Evolutionary conservation across 2,888 invertebrate genomes (phyloP), one percentile per base, ranked within the genome.

Genomic region (Agrotis exclamationis): DNA sequence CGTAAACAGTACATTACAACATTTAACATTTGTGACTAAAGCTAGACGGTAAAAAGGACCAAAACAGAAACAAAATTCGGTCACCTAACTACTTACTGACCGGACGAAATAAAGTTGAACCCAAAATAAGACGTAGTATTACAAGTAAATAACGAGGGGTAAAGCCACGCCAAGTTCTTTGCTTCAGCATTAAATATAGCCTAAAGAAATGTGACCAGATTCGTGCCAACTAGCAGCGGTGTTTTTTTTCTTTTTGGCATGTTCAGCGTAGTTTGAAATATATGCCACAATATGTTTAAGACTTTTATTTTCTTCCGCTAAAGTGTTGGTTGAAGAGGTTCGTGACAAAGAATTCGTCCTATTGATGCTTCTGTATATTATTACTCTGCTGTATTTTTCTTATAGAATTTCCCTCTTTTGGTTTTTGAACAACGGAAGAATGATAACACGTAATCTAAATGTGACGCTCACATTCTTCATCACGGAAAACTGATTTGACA

Each of bases 81-180:
- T 53, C 62, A 56, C 50, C 56, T 28, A 39, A 13, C 51, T 58
- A 63, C 39, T 39, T 24, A 58, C 54, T 65, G 79, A 66, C 71
- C 65, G 18, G 47, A 71, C 39, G 28, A 60, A 56, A 64, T 62
- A 59, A 47, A 66, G 59, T 50, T 67, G 33, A 50, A 47, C 64
- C n/a, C 50, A 62, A 74, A 82, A 62, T 79, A 79, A 83, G 83
- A 67, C 47, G 20, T 70, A 80, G 66, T 66, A 56, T 74, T 79
- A 80, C 69, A 74, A 80, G 53, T 80, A 84, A 80, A 80, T 80
- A 76, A 80, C 63, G 80, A 80, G 70, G n/a, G 28, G 47, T 44
- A 33, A 45, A 54, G 47, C 22, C 51, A 50, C 76, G 80, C 84
- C 80, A 84, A 80, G 82, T 80, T 84, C 68, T 64, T 84, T 64